Evolutionary conservation across 2,888 invertebrate species (phyloP).

Genomic region (Habrosyne pyritoides): DNA sequence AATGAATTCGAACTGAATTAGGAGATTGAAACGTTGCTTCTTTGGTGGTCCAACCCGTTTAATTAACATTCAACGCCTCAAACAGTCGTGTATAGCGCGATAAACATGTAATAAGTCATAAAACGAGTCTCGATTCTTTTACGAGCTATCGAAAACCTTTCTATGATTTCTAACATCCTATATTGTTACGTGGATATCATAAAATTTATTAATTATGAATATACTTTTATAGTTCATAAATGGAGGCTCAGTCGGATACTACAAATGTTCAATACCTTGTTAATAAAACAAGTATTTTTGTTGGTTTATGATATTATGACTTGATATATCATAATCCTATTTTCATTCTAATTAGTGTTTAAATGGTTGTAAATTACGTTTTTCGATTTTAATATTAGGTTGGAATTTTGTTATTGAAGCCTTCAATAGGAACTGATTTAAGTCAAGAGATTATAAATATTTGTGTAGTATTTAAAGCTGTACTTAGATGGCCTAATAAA

Average conservation of each 20-base stretch:
- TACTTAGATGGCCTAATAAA: too few relatives aligned
- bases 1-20: constrained; percentile 41
- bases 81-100: constrained; percentile 47
- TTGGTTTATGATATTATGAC: constrained; percentile 31
- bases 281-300: constrained; percentile 31
- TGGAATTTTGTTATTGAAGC: constrained; percentile 1
- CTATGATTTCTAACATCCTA: constrained; percentile 44
- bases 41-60: constrained; percentile 68
- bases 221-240: constrained; percentile 50
- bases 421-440: neutral
- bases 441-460: too few relatives aligned
- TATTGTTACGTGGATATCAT: constrained; percentile 46
- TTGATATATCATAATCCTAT: constrained; percentile 22
- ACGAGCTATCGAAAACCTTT: constrained; percentile 46
- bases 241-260: constrained; percentile 41
- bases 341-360: constrained; percentile 47
- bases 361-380: constrained; percentile 40
- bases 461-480: too few relatives aligned
- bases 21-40: constrained; percentile 45
- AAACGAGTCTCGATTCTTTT: constrained; percentile 54
- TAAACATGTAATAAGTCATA: constrained; percentile 45
- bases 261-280: constrained; percentile 43
- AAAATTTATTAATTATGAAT: constrained; percentile 55
- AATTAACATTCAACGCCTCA: constrained; percentile 66
- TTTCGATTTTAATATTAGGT: constrained; percentile 39